Conservation (phyloP, 2,888 invertebrate species). For the Coecobrya sp. region DNA sequence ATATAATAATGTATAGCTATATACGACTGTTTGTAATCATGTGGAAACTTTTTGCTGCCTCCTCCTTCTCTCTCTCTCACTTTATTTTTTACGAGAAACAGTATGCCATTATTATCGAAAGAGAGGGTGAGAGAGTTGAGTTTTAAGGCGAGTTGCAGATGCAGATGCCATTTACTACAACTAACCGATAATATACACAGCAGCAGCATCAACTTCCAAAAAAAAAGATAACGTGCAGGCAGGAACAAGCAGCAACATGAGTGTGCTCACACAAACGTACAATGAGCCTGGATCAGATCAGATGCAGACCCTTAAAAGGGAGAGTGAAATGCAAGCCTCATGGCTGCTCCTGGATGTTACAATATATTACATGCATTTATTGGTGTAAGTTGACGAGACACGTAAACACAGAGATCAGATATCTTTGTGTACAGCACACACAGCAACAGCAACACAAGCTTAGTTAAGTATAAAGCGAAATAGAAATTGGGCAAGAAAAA, state of each 20-base stretch:
- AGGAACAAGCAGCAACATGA: too few relatives aligned
- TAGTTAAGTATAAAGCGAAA: neutral
- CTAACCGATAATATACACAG: slow-evolving; percentile 18
- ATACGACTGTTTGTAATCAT: slow-evolving; percentile 50
- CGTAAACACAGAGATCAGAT: slow-evolving; percentile 53
- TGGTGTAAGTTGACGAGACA: slow-evolving; percentile 45
- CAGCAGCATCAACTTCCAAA: slow-evolving; percentile 7
- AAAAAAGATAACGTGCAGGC: slow-evolving; percentile 30
- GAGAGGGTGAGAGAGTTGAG: slow-evolving; percentile 74
- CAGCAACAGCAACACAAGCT: neutral
- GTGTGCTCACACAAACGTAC: neutral
- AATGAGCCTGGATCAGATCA: slow-evolving; percentile 24
- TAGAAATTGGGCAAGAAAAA: slow-evolving; percentile 21
- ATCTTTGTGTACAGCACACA: slow-evolving; percentile 20
- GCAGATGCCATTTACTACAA: slow-evolving; percentile 61
- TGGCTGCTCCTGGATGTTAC: neutral
- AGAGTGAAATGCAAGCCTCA: slow-evolving; percentile 62
- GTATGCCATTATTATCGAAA: slow-evolving; percentile 43
- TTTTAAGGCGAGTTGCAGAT: slow-evolving; percentile 47
- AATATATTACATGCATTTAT: slow-evolving; percentile 28
- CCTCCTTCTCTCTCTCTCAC: slow-evolving; percentile 9
- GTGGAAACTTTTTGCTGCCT: slow-evolving; percentile 60
- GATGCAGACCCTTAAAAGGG: slow-evolving; percentile 71
- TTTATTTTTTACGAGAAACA: slow-evolving; percentile 21
- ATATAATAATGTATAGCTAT: neutral